Conservation (phyloP, 1,140 invertebrate genomes). For the Melanaphis sacchari region DNA sequence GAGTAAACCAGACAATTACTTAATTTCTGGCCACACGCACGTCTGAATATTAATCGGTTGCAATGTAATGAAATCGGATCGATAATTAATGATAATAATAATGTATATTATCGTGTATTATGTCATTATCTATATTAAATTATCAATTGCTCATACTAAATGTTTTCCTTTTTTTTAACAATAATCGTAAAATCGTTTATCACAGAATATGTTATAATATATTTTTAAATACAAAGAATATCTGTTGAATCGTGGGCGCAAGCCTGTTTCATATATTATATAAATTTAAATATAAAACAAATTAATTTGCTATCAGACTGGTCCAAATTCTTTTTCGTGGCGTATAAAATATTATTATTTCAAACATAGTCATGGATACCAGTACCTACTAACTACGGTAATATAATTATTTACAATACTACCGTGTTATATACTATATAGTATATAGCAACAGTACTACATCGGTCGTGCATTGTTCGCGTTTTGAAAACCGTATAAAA, state of each 20-base stretch:
- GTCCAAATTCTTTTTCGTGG: background rate
- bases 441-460: background rate
- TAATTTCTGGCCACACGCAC: background rate
- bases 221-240: too few species aligned
- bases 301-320: background rate
- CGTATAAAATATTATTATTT: background rate
- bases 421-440: too few species aligned
- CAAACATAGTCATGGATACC: background rate
- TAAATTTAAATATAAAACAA: background rate
- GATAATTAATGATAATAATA: background rate
- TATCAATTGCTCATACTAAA: too few species aligned
- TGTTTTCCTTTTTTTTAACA: too few species aligned
- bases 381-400: background rate
- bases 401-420: background rate
- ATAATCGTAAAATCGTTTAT: too few species aligned
- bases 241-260: too few species aligned
- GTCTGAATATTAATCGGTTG: background rate
- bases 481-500: conserved; percentile 16
- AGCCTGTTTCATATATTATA: too few species aligned
- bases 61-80: background rate
- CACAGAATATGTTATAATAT: too few species aligned
- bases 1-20: background rate
- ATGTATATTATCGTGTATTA: background rate
- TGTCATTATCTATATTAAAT: too few species aligned
- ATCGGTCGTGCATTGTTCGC: background rate